phyloP scores from a whole-genome alignment of 2,797 vertebrate genomes.

The Clamator glandarius region DNA sequence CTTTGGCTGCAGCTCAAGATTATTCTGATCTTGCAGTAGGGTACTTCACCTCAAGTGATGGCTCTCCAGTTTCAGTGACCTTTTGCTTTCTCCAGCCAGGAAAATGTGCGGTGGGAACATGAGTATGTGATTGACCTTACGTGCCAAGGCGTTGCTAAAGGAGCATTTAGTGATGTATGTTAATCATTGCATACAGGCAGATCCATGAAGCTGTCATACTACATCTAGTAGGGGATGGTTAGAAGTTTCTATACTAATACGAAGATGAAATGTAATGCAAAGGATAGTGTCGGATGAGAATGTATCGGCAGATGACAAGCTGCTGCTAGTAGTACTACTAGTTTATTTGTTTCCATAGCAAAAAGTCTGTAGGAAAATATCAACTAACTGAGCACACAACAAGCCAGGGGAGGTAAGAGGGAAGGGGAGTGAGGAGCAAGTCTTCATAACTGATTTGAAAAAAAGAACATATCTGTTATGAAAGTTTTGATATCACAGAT shows the following conservation, averaged over 20 bases:
- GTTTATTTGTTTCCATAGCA: background rate
- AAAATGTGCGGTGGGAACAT: background rate
- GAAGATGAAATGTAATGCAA: background rate
- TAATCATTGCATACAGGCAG: background rate
- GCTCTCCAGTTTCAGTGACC: background rate
- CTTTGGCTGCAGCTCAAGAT: background rate
- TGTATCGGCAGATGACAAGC: background rate
- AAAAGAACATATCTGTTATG: background rate
- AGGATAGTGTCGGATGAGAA: background rate
- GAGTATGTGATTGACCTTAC: background rate
- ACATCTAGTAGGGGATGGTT: background rate
- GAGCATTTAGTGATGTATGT: background rate
- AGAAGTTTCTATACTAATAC: background rate
- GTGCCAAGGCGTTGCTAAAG: background rate
- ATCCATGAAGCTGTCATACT: background rate
- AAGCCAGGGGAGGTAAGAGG: rapidly evolving
- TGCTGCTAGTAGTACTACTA: background rate
- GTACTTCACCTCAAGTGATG: background rate
- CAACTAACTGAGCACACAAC: background rate
- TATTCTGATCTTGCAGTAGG: background rate
- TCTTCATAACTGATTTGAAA: background rate
- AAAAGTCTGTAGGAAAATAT: background rate
- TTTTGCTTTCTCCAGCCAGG: background rate
- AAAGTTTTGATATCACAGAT: background rate
- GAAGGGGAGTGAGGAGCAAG: too few species aligned